phyloP scores from a whole-genome alignment of 2,113 vertebrate genomes.

The Apaloderma vittatum region DNA sequence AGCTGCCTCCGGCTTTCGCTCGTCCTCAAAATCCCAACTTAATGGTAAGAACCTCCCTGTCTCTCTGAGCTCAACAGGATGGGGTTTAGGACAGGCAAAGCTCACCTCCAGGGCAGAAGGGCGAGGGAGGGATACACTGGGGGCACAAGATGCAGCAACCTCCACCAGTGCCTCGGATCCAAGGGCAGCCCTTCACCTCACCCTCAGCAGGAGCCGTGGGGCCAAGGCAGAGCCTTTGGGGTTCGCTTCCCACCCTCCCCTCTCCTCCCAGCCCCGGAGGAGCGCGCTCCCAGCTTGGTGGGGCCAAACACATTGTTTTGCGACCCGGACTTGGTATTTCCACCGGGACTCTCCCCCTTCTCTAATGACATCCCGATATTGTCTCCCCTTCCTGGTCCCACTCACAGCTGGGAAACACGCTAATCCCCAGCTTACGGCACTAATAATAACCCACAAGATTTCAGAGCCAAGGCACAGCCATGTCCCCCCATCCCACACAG shows the following conservation, averaged over 20 bases:
- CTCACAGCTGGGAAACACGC: constrained; percentile 64
- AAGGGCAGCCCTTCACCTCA: not conserved
- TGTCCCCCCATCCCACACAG: not conserved
- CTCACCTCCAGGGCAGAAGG: not conserved
- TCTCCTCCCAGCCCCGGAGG: not conserved
- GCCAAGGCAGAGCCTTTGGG: not conserved
- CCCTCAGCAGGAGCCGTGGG: not conserved
- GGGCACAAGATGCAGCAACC: fast-evolving
- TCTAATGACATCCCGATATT: constrained; percentile 73
- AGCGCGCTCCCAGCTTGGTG: not conserved
- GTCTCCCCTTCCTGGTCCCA: constrained; percentile 65
- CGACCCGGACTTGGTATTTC: constrained; percentile 39
- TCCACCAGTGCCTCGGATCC: not conserved
- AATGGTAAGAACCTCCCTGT: not conserved
- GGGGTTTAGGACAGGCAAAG: not conserved
- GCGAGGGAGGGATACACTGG: fast-evolving
- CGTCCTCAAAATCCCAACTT: not conserved
- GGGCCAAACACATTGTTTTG: constrained; percentile 3
- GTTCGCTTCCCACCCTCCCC: not conserved
- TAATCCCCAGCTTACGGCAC: constrained; percentile 21
- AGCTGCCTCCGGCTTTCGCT: fast-evolving
- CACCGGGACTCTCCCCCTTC: constrained; percentile 48
- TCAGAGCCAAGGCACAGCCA: not conserved
- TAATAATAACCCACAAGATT: constrained; percentile 34
- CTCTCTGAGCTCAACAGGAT: fast-evolving